These are phyloP conservation scores for Neuroterus valhalla DNA, from an alignment of 1,140 invertebrate genomes.

Conservation along the genomic window DNA sequence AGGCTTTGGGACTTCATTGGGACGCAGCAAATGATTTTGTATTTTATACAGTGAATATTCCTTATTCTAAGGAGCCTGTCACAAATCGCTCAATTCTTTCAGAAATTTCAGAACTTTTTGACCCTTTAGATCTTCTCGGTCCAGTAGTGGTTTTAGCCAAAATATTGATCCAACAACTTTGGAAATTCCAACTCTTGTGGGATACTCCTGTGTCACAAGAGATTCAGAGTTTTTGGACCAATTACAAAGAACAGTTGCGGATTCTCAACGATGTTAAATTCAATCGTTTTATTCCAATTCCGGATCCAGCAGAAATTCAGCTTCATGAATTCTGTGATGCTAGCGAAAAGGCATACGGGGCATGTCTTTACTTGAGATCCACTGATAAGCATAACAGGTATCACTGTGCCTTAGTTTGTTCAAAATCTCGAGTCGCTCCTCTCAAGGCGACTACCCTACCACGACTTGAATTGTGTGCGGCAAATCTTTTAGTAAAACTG, in stretches of 20 bases:
- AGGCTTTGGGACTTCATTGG: conserved; percentile 36
- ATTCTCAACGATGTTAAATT: conserved; percentile 20
- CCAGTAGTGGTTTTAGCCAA: too few relatives aligned
- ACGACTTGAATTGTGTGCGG: too few relatives aligned
- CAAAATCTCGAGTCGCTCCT: too few relatives aligned
- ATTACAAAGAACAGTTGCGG: conserved; percentile 11
- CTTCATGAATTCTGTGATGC: too few relatives aligned
- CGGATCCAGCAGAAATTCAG: neutral
- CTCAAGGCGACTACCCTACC: too few relatives aligned
- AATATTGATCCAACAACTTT: too few relatives aligned
- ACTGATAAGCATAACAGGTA: too few relatives aligned
- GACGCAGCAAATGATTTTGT: neutral
- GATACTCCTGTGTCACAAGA: too few relatives aligned
- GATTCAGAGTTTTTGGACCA: conserved; percentile 38
- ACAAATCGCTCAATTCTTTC: conserved; percentile 38
- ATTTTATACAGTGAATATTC: neutral
- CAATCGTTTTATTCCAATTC: neutral
- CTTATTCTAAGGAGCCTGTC: neutral
- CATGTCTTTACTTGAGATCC: too few relatives aligned
- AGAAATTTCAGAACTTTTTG: conserved; percentile 36
- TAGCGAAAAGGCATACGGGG: too few relatives aligned
- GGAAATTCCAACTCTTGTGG: conserved; percentile 31
- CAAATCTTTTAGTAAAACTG: too few relatives aligned
- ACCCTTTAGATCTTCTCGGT: conserved; percentile 23
- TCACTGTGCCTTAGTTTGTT: too few relatives aligned